phyloP scores from a whole-genome alignment of 2,888 invertebrate genomes.

The Tetanocera ferruginea region DNA sequence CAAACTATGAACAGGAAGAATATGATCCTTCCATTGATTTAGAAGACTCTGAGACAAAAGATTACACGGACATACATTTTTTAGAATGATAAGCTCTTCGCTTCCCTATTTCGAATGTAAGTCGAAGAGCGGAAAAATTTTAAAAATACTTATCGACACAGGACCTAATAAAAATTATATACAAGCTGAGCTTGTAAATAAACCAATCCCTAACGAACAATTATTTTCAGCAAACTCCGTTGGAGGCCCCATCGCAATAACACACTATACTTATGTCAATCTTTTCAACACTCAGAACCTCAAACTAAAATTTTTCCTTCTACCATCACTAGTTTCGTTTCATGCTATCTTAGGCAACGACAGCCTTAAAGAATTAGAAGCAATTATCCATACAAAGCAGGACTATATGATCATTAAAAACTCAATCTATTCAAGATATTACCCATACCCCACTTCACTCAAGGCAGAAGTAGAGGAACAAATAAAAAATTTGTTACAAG shows the following conservation, averaged over 20 bases:
- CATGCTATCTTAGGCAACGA: too few relatives aligned
- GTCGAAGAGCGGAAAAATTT: slow-evolving; percentile 14
- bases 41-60: too few relatives aligned
- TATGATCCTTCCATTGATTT: too few relatives aligned
- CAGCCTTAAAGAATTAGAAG: too few relatives aligned
- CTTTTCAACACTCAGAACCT: slow-evolving; percentile 21
- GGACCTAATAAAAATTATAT: slow-evolving; percentile 29
- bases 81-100: slow-evolving; percentile 30
- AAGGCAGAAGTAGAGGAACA: too few relatives aligned
- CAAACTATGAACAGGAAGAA: too few relatives aligned
- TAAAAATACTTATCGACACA: slow-evolving; percentile 37
- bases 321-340: neutral
- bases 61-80: too few relatives aligned
- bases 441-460: neutral
- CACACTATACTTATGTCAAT: slow-evolving; percentile 34
- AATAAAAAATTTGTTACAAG: too few relatives aligned
- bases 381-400: too few relatives aligned
- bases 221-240: too few relatives aligned
- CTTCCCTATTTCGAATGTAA: slow-evolving; percentile 33
- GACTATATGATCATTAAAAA: neutral
- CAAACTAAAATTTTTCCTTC: neutral
- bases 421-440: neutral
- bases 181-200: slow-evolving; percentile 27
- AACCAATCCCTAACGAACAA: too few relatives aligned
- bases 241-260: too few relatives aligned